Evolutionary conservation across 2,888 invertebrate species (phyloP).

Genomic region (Copidosoma aretas): DNA sequence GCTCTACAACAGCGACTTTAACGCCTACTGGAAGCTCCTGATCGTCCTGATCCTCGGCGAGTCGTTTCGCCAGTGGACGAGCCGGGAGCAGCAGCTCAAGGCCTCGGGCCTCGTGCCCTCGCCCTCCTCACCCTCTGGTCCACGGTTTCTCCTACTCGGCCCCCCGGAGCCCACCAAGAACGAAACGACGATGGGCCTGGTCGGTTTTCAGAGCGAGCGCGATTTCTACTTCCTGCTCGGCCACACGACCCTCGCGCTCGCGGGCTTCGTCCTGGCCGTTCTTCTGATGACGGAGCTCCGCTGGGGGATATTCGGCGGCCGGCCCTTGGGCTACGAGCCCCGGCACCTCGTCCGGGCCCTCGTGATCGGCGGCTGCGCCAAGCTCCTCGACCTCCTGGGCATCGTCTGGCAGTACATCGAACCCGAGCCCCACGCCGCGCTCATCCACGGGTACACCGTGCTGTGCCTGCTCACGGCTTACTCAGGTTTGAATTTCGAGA

Average conservation of each 20-base stretch:
- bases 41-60: constrained; percentile 80
- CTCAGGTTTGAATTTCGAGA: constrained; percentile 63
- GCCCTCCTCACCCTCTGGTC: background rate
- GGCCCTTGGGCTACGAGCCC: constrained; percentile 49
- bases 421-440: constrained; percentile 54
- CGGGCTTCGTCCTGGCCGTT: constrained; percentile 49
- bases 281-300: constrained; percentile 53
- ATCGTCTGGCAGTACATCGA: constrained; percentile 57
- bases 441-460: constrained; percentile 72
- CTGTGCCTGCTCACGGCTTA: constrained; percentile 71
- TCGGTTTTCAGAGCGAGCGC: constrained; percentile 50
- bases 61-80: constrained; percentile 76
- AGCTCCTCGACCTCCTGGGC: constrained; percentile 56
- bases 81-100: constrained; percentile 37
- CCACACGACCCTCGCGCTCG: constrained; percentile 52
- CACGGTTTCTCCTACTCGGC: no score
- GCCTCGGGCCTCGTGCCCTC: background rate
- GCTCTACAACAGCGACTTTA: constrained; percentile 79
- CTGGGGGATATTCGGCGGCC: constrained; percentile 47
- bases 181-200: background rate
- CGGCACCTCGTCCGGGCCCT: constrained; percentile 52
- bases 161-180: no score
- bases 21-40: constrained; percentile 80
- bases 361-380: constrained; percentile 57
- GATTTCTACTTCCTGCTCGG: constrained; percentile 56